Base-by-base conservation (phyloP, 2,113 vertebrate species). In the Lathamus discolor region DNA sequence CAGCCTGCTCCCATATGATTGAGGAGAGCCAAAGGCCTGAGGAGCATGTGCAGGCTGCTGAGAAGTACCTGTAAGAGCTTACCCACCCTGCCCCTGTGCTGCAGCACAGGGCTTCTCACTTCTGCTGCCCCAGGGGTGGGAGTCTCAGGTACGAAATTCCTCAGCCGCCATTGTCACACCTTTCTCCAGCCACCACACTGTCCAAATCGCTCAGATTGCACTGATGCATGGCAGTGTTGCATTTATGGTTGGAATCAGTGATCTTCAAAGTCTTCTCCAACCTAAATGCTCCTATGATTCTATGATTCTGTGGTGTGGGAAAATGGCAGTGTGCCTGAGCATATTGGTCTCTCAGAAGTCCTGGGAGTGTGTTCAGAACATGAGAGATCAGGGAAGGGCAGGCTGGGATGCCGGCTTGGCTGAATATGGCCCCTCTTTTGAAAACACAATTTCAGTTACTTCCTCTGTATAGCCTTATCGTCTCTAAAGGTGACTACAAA, bases 101-200 rank as follows among this genome's bases (percentile, higher is more conserved):
- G 46, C 31, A 70, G 0, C 0, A 0, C 24, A 69, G n/a, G 9
- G 19, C 22, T 68, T 64, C 44, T 79, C 1, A 0, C 3, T 75
- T 89, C 69, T 76, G 27, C n/a, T 2, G 1, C 4, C 11, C 11
- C 6, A 19, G 7, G 9, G 10, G 2, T 31, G 13, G 11, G 7
- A 5, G 28, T 59, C 49, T 54, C 43, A 13, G 15, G 28, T 76
- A 25, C 64, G 44, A 68, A 81, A 63, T 48, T 64, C 27, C 44
- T 33, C 41, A 24, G 19, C 10, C 37, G 23, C 19, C 92, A 41
- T 10, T 68, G 25, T 63, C 48, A 55, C 35, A 62, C 19, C 29
- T 72, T 20, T 13, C 19, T 20, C 23, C 23, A 59, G 3, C 8
- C n/a, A 51, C 41, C 4, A 1, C 68, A 62, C 13, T 52, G 25